Percentiles rank a stretch among this genome's conserved stretches.
These are phyloP conservation scores for Troglohyphantes excavatus DNA, from an alignment of 2,888 invertebrate genomes.

Conservation along the genomic window DNA sequence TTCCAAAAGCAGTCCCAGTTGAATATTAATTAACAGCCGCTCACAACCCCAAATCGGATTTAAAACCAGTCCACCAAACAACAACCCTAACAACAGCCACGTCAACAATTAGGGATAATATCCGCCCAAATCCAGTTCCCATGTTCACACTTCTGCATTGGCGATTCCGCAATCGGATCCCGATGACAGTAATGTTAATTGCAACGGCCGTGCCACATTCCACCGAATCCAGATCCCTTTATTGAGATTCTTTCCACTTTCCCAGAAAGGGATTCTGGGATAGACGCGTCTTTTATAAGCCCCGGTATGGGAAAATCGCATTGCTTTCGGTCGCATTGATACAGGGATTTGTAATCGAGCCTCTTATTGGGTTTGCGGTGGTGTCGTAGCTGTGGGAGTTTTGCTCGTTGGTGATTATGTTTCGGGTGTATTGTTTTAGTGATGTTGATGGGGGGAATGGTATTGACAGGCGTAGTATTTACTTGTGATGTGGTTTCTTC, in stretches of 20 bases:
- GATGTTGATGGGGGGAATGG: not conserved
- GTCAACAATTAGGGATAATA: constrained; percentile 24
- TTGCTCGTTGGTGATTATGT: not conserved
- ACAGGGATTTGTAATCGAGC: constrained; percentile 3
- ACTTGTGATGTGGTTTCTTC: no score
- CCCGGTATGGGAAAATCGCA: not conserved
- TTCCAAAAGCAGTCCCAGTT: no score
- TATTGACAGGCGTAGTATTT: not conserved
- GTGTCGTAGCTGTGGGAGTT: not conserved
- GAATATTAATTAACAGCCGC: not conserved
- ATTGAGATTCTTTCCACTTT: constrained; percentile 13
- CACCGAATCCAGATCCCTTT: not conserved
- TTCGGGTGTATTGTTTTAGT: not conserved
- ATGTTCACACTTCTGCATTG: constrained; percentile 34
- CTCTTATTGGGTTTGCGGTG: not conserved
- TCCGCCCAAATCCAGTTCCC: not conserved
- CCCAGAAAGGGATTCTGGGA: not conserved
- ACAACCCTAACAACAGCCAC: not conserved
- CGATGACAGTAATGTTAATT: constrained; percentile 49
- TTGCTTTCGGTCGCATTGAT: not conserved
- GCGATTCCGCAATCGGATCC: constrained; percentile 16
- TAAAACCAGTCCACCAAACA: not conserved
- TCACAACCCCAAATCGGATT: not conserved
- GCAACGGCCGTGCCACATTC: not conserved
- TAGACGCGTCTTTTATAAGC: not conserved